Evolutionary conservation across 2,113 vertebrate genomes (phyloP), one percentile per base, ranked within the genome.

Genomic region (Damaliscus lunatus): DNA sequence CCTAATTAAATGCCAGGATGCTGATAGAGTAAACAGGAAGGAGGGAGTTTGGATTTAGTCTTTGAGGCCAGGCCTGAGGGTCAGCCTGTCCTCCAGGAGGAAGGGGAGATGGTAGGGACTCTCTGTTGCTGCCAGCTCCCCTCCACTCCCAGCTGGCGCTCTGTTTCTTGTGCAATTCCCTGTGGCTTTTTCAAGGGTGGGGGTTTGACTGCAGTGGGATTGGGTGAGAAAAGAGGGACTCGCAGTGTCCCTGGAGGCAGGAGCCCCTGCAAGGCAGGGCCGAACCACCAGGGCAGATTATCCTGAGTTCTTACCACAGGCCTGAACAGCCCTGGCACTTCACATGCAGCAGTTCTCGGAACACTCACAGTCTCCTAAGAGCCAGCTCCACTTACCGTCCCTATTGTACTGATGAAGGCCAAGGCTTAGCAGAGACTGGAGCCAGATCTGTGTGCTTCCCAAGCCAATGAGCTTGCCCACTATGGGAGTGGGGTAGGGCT

Each of bases 21-120:
- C 82, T 78, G 60, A 46, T 25, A 23, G 33, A 55, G 33, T 81
- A 96, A 88, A 88, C 84, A 88, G 90, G 74, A 95, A 95, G 64
- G n/a, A 81, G 25, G 13, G 53, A 53, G 8, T n/a, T 88, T 90
- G 59, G 57, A 86, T 83, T 84, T 78, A 53, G 88, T 60, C 64
- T 87, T 84, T 5, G 29, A 62, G 59, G 71, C 40, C 15, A 9
- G 78, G 86, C 78, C 48, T 50, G 23, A 78, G 36, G 78, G 9
- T 97, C 64, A 71, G 77, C 46, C 62, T 67, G 77, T 23, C 59
- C 86, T 94, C 67, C 14, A 0, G 3, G 17, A 96, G 31, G 82
- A 83, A 31, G 7, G 21, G n/a, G 57, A 64, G 33, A 14, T 82
- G 31, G 31, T 15, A 23, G 60, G n/a, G 36, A 5, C n/a, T 88